Base-by-base conservation (phyloP, 2,113 vertebrate species). In the Hydrolagus affinis region DNA sequence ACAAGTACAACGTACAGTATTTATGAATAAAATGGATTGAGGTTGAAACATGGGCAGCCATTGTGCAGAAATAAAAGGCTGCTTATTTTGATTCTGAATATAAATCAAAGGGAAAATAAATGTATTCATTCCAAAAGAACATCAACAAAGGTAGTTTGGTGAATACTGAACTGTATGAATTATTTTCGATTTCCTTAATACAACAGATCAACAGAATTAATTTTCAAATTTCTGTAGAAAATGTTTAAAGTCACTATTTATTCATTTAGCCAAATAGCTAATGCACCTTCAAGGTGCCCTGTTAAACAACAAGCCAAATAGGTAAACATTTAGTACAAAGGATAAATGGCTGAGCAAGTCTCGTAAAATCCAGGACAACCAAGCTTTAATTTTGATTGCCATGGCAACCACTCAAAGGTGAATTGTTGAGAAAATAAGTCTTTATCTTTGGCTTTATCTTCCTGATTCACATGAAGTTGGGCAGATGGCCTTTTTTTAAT, bases 401-500 rank as follows among this genome's bases (percentile, higher is more conserved):
- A 11, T 28, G 44, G 62, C 78, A 83, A 83, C 60, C 25, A 83
- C 32, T 44, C 44, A 17, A 68, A 74, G 28, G 72, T 17, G 19
- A 14, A 74, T 8, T 74, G 60, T 83, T 83, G 25, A 19, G 23
- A 83, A 64, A 83, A 66, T 9, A 68, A n/a, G 32, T 11, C 60
- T 83, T 83, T 32, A 83, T 32, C 78, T 62, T 64, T 25, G 32
- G 4, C 60, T 83, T 83, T 32, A 83, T 32, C 78, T 62, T 64
- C 59, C 32, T 59, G 62, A 23, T 32, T 64, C 77, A 44, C 25
- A 80, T 80, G 30, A 83, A 66, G 60, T 66, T 66, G 30, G 23
- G 66, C 62, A 83, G 59, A 17, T 30, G 14, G 21, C 66, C 60
- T 66, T n/a, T 17, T 66, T 32, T 15, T n/a, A n/a, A 32, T 4